Base-by-base conservation (phyloP, 2,888 invertebrate genomes). In the Miltochrista miniata region DNA sequence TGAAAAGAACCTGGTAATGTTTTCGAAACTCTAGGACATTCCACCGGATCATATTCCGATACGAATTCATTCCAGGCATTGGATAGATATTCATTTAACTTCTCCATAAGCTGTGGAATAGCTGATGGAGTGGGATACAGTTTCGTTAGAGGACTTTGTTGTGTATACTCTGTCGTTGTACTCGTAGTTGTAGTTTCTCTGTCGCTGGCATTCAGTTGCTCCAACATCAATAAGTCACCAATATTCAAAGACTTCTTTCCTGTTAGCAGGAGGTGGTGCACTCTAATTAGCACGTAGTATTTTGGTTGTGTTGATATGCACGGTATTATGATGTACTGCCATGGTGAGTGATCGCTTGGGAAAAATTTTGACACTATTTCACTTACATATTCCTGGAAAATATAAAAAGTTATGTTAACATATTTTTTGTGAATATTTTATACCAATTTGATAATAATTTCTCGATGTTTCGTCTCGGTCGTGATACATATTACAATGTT, bases 61-160 rank as follows among this genome's bases (percentile, higher is more conserved):
- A 96, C 93, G 63, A 96, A 96, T 69, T 96, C 96, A 72, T 96
- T 96, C 96, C 96, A 96, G 14, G 93, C 90, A 64, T 96, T 96
- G 13, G 95, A 93, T 31, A 95, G 81, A 53, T 94, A 94, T 64
- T 95, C 94, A 36, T 93, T 92, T 11, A 96, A 64, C 60, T 95
- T 95, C 35, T 93, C 93, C 76, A 94, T 93, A 9, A 96, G 85
- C 49, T 93, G 92, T 15, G 94, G 94, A 44, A 95, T 93, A 13
- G 94, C 94, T 53, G 93, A 91, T 0, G 94, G 94, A 14, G 91
- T 87, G 10, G 93, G 92, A 39, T 94, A 91, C 9, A 95, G 90
- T 54, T 93, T 86, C 1, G 88, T 80, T 63, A 89, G 80, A 54
- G 87, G 94, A 75, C 91, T 93, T 59, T 84, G 74, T 47, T 81